phyloP scores from a whole-genome alignment of 2,888 invertebrate genomes.

The Lasioglossum leucozonium region DNA sequence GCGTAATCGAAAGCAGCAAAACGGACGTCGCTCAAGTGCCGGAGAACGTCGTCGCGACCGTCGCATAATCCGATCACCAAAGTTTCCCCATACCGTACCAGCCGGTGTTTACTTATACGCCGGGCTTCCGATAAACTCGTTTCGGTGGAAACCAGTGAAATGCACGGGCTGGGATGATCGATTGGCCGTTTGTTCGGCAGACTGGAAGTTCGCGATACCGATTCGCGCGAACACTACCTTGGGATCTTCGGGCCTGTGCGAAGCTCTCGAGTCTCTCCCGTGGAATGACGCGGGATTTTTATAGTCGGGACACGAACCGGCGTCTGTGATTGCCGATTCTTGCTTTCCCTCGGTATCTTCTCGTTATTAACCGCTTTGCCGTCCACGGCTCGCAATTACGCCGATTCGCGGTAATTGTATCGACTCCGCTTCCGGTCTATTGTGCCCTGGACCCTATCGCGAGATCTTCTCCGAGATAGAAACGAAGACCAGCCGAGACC shows the following conservation, averaged over 20 bases:
- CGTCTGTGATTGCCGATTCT: constrained; percentile 49
- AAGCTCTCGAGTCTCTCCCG: not conserved
- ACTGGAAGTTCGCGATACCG: constrained; percentile 66
- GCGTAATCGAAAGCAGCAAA: not conserved
- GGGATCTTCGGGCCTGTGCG: not conserved
- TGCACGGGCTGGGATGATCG: constrained; percentile 59
- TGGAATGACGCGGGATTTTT: constrained; percentile 43
- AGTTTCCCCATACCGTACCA: constrained; percentile 35
- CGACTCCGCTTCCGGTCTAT: constrained; percentile 21
- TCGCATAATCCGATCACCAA: constrained; percentile 34
- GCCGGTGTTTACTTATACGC: constrained; percentile 45
- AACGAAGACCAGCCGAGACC: not conserved
- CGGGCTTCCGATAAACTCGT: constrained; percentile 54
- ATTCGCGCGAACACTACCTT: constrained; percentile 43
- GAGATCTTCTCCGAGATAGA: not conserved
- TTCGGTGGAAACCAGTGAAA: constrained; percentile 41
- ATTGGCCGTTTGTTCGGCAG: constrained; percentile 60
- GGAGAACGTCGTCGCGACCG: not conserved
- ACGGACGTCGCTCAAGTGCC: not conserved
- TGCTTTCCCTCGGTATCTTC: constrained; percentile 49
- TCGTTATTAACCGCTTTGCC: constrained; percentile 22
- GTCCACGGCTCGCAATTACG: constrained; percentile 13
- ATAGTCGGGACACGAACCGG: constrained; percentile 42
- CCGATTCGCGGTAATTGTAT: constrained; percentile 45
- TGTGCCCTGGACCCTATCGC: not conserved